Base-by-base conservation (phyloP, 2,888 invertebrate species). In the Pemphredon lugubris region DNA sequence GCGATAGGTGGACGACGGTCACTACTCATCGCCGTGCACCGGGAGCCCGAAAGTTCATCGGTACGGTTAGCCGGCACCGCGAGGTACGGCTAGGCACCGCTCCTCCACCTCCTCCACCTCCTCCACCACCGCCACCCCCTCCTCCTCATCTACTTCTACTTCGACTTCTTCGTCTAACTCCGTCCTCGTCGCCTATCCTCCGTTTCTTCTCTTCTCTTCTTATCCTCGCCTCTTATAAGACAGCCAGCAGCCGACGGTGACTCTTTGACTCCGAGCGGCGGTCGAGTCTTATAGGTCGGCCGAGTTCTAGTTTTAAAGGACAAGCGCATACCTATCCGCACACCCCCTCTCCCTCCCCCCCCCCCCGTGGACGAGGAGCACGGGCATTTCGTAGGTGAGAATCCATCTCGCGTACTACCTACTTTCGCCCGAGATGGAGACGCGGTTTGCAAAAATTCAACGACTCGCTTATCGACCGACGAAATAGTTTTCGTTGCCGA, bases 1-100 rank as follows among this genome's bases (percentile, higher is more conserved):
- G 67, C 75, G 79, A 80, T 83, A 79, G 86, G 84, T 84, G 88
- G 88, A 88, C 87, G 85, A 70, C 84, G 88, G 88, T 88, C 88
- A 88, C 86, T 79, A 76, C 61, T 87, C 86, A 81, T 82, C 85
- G 84, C 79, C 79, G 82, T 77, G 77, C 77, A 65, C 4, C 80
- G 82, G 54, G 82, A 79, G 83, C 81, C 81, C 83, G 82, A 85
- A 84, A 84, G 85, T 85, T 85, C 84, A 84, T 83, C 83, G 84
- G 84, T 83, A 85, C 85, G 84, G 84, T 85, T 84, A 85, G 81
- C 80, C 80, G 80, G 81, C 78, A 81, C 82, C 57, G 76, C 72
- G 45, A 58, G 68, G 75, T 47, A 80, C 82, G 71, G 71, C 63
- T 64, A 71, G 67, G 61, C 74, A 77, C 71, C 72, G 70, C 66